Evolutionary conservation across 2,113 vertebrate species (phyloP).

Genomic region (Barbus barbus): DNA sequence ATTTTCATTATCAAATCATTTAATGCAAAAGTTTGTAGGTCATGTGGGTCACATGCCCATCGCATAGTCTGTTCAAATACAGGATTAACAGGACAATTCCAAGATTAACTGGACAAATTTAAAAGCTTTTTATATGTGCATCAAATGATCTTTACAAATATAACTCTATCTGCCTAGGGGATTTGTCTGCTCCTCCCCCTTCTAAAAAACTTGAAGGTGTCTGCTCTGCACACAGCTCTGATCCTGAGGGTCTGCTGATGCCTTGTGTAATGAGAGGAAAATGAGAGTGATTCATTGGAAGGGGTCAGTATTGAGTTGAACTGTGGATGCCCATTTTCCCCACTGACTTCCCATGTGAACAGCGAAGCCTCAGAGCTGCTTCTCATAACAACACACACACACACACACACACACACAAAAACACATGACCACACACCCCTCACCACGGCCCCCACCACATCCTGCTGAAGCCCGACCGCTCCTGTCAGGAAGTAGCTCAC

Average conservation of each 20-base stretch:
- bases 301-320: slow-evolving; percentile 53
- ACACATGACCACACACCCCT: slow-evolving; percentile 31
- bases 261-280: slow-evolving; percentile 20
- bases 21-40: background rate
- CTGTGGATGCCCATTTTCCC: slow-evolving; percentile 34
- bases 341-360: slow-evolving; percentile 34
- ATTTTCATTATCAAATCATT: background rate
- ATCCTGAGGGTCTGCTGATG: slow-evolving; percentile 25
- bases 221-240: background rate
- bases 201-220: background rate
- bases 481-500: slow-evolving; percentile 49
- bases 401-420: slow-evolving; percentile 21
- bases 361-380: background rate
- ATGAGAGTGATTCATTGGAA: slow-evolving; percentile 45
- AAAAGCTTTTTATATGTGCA: background rate
- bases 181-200: background rate
- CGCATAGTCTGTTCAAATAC: background rate
- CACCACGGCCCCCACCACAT: slow-evolving; percentile 31
- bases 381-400: slow-evolving; percentile 20
- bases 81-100: background rate
- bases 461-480: slow-evolving; percentile 35
- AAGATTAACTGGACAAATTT: background rate
- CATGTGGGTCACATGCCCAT: background rate
- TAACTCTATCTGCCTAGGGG: background rate
- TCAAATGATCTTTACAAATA: background rate